Conservation (phyloP, 2,888 invertebrate genomes). For the Bimastos eiseni region DNA sequence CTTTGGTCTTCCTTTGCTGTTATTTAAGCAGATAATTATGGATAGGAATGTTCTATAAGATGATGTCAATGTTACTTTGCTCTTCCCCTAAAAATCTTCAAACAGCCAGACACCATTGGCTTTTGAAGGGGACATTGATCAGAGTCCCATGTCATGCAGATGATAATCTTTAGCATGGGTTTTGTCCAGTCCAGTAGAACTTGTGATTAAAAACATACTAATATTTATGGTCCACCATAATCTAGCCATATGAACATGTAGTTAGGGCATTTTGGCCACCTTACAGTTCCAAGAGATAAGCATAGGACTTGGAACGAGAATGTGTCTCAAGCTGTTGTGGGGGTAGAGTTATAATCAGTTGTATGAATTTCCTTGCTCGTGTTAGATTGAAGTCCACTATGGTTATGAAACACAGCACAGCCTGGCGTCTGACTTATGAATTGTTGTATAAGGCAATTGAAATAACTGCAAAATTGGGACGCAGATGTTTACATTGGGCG, state of each 20-base stretch:
- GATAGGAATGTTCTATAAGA: neutral
- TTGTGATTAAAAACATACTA: neutral
- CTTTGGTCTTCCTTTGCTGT: neutral
- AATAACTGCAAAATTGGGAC: neutral
- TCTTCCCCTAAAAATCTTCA: neutral
- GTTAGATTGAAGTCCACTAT: neutral
- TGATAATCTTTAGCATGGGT: neutral
- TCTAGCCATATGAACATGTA: neutral
- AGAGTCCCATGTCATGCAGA: neutral
- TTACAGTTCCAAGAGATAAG: neutral
- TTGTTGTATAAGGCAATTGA: neutral
- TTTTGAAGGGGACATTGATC: neutral
- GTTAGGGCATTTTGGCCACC: neutral
- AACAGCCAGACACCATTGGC: neutral
- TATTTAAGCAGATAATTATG: neutral
- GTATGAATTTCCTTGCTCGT: neutral
- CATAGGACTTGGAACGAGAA: neutral
- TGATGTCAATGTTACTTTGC: neutral
- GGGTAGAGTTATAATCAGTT: neutral
- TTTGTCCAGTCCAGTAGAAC: neutral
- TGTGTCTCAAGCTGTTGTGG: neutral
- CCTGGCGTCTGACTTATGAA: neutral
- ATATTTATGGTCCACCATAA: neutral
- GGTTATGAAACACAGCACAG: neutral
- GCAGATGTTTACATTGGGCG: too few relatives aligned